phyloP scores from a whole-genome alignment of 2,888 invertebrate species.

The Melieria picta region DNA sequence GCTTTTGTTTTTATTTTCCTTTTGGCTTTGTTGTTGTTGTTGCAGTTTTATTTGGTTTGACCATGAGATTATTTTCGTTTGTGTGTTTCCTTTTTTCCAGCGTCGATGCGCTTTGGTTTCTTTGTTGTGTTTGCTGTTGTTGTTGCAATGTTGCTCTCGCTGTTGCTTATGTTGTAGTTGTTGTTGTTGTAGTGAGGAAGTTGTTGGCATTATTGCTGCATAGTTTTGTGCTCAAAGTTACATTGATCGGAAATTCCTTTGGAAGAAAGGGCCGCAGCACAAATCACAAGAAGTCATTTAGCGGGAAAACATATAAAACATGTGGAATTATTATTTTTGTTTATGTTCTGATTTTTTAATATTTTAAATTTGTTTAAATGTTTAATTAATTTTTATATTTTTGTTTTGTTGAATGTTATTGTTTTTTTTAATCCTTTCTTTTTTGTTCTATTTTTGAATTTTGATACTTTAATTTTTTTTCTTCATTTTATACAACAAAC shows the following conservation, averaged over 20 bases:
- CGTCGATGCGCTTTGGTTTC: slow-evolving; percentile 39
- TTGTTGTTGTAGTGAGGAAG: slow-evolving; percentile 13
- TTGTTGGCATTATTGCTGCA: slow-evolving; percentile 8
- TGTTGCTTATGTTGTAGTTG: slow-evolving; percentile 8
- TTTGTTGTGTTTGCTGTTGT: not conserved
- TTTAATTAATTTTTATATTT: not conserved
- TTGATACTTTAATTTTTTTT: not conserved
- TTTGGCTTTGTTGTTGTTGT: slow-evolving; percentile 36
- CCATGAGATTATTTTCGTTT: slow-evolving; percentile 49
- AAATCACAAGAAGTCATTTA: too few species aligned
- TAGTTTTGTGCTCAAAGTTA: slow-evolving; percentile 8
- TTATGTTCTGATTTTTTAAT: not conserved
- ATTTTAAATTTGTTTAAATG: too few species aligned
- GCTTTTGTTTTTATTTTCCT: too few species aligned
- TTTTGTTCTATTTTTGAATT: not conserved
- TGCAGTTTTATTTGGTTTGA: slow-evolving; percentile 38
- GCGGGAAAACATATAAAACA: too few species aligned
- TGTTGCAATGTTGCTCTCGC: not conserved
- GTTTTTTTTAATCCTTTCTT: not conserved
- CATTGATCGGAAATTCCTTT: slow-evolving; percentile 17
- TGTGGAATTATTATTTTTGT: too few species aligned
- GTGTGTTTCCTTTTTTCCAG: slow-evolving; percentile 55
- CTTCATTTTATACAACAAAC: not conserved
- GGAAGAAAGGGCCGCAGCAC: not conserved
- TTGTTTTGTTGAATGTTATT: not conserved